These are phyloP conservation scores for Phrynocephalus guinanensis DNA, from an alignment of 2,797 vertebrate species.

Conservation along the genomic window DNA sequence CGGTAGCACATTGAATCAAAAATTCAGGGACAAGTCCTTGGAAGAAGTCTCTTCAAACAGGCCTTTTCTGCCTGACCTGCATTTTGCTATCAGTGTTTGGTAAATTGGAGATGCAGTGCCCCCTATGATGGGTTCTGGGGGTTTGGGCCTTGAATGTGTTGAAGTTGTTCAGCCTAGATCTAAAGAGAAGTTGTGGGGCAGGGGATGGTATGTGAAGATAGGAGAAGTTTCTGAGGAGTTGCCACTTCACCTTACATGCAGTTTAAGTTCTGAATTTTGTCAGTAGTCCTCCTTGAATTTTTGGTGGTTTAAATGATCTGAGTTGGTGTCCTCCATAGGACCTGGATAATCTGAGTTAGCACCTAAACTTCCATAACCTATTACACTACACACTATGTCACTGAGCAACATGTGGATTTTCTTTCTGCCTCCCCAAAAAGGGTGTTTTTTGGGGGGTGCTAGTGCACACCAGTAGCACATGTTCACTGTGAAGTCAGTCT, in stretches of 20 bases:
- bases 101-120: no score
- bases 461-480: background rate
- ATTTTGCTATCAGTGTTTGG: no score
- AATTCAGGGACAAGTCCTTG: no score
- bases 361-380: constrained; percentile 1
- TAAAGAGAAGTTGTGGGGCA: background rate
- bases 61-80: no score
- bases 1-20: no score
- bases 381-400: constrained; percentile 51
- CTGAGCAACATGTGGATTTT: constrained; percentile 52
- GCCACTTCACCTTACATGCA: no score
- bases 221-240: background rate
- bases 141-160: no score
- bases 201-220: background rate
- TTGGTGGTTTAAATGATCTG: constrained; percentile 27
- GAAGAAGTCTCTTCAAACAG: no score
- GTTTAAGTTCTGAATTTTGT: constrained; percentile 13
- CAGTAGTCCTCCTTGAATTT: background rate
- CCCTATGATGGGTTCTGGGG: no score
- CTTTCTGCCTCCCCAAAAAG: constrained; percentile 57
- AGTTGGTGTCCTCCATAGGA: background rate
- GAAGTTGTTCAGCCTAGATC: no score
- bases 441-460: constrained; percentile 16
- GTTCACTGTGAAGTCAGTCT: background rate
- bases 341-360: constrained; percentile 8